Evolutionary conservation across 2,797 vertebrate genomes (phyloP), one percentile per base, ranked within the genome.

Genomic region (Loris lydekkerianus): DNA sequence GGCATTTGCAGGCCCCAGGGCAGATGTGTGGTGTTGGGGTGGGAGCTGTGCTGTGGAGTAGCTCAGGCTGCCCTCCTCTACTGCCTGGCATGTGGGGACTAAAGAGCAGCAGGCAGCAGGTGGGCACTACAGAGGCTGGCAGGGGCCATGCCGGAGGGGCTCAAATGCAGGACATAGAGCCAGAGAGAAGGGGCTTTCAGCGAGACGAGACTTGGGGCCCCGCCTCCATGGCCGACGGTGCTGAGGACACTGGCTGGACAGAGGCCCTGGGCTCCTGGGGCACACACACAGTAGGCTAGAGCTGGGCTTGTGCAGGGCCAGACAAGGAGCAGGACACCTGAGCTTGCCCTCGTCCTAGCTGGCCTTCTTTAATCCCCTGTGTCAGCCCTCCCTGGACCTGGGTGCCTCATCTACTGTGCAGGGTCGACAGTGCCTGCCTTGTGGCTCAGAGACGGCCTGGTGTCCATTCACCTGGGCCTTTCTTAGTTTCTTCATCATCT

Each of bases 161-260:
- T 63, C 49, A 31, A 63, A 13, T 15, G 21, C 29, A 7, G 37
- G 65, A 27, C 11, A 2, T 1, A 37, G 34, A 89, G 11, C 37
- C 65, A 1, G 7, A 23, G 27, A 7, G 69, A 25, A 63, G 56
- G 34, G 21, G 5, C 10, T 37, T 40, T 34, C 72, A 58, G 58
- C 46, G 9, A 80, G 53, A 69, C 27, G 70, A 25, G 34, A 58
- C 20, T 17, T 10, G 53, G 53, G 61, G 29, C 31, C 40, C 3
- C 2, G 17, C 43, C 37, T 90, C 40, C 5, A 1, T 8, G 25
- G 69, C 34, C 20, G 37, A 27, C 0, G 0, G 17, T 58, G 13
- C 63, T 23, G 1, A 69, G 58, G 25, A 25, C 60, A n/a, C 69
- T 25, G 31, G 46, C 63, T 25, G 21, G 0, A 29, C 31, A 7